phyloP scores from a whole-genome alignment of 2,797 vertebrate genomes.

The Acanthopagrus latus region DNA sequence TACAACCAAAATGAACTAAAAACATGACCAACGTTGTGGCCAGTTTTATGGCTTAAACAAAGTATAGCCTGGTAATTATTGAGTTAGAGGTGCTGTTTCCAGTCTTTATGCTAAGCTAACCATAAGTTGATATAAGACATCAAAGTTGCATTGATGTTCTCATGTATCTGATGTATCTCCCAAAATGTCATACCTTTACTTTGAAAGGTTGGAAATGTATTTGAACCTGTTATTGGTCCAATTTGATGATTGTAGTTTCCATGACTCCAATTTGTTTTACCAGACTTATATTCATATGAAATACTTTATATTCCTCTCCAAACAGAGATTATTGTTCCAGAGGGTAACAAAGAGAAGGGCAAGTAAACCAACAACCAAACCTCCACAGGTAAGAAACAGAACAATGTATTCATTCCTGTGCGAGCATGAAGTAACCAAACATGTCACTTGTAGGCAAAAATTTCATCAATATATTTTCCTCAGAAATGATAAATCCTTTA shows the following conservation, averaged over 20 bases:
- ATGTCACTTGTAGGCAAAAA: background rate
- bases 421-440: conserved; percentile 7
- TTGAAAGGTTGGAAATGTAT: background rate
- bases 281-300: background rate
- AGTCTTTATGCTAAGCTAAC: background rate
- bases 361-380: conserved; percentile 64
- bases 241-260: background rate
- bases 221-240: background rate
- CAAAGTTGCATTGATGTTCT: background rate
- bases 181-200: background rate
- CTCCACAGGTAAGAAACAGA: conserved; percentile 58
- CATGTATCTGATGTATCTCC: background rate
- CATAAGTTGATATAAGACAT: background rate
- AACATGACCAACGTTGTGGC: too few relatives aligned
- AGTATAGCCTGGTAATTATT: background rate
- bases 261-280: fast-evolving
- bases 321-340: conserved; percentile 80
- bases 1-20: background rate
- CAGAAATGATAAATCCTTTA: background rate
- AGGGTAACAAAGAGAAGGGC: conserved; percentile 66
- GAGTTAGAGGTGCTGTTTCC: background rate
- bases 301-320: conserved; percentile 11
- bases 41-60: background rate
- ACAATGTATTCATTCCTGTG: background rate
- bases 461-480: background rate